Percentiles rank a stretch among this genome's conserved stretches.
Conservation (phyloP, 2,113 vertebrate species). For the Channa argus region DNA sequence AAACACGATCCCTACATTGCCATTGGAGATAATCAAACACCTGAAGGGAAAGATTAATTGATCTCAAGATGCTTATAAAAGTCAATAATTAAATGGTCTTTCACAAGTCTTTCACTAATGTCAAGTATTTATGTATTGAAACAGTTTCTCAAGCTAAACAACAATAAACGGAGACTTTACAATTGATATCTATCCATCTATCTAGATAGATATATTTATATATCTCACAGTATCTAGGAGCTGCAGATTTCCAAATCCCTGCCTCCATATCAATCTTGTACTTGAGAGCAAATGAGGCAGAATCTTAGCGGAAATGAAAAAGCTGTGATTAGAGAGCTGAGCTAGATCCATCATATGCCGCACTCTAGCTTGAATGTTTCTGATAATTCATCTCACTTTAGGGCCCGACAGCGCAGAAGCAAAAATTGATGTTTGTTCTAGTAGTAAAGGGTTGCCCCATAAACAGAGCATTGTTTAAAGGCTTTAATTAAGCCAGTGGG, state of each 20-base stretch:
- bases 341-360: conserved; percentile 54
- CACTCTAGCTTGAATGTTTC: conserved; percentile 32
- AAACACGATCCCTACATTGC: too few species aligned
- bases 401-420: conserved; percentile 49
- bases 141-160: conserved; percentile 41
- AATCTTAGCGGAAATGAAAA: conserved; percentile 70
- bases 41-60: not conserved
- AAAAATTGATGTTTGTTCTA: conserved; percentile 62
- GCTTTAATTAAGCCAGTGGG: conserved; percentile 74
- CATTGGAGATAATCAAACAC: conserved; percentile 11
- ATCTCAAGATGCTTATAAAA: not conserved
- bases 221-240: conserved; percentile 15
- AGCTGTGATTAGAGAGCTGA: conserved; percentile 60
- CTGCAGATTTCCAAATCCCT: conserved; percentile 19
- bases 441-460: conserved; percentile 43
- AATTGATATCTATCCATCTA: conserved; percentile 38
- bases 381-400: conserved; percentile 73
- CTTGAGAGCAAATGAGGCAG: conserved; percentile 58
- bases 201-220: too few species aligned
- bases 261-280: conserved; percentile 46
- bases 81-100: conserved; percentile 28
- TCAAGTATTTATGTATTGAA: conserved; percentile 23
- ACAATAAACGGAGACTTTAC: conserved; percentile 47
- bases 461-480: conserved; percentile 64
- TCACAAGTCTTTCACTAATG: conserved; percentile 29